These are phyloP conservation scores for Ctenodactylus gundi DNA, from an alignment of 2,113 vertebrate genomes.

Conservation along the genomic window DNA sequence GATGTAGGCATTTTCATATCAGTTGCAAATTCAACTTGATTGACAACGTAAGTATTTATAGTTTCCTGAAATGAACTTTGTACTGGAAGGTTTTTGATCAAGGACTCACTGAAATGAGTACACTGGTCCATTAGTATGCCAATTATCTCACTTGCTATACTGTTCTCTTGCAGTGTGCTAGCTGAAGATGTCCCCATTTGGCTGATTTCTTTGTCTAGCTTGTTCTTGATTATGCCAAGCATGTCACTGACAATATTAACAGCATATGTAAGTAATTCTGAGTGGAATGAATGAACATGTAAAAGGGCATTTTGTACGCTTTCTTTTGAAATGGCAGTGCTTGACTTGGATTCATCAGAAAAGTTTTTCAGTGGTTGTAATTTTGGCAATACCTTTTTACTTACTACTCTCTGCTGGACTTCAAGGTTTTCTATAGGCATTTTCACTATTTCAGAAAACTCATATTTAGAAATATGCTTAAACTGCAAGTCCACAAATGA, in stretches of 20 bases:
- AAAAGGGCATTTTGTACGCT: conserved; percentile 40
- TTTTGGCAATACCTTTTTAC: conserved; percentile 56
- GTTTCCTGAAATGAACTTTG: not conserved
- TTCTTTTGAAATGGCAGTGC: conserved; percentile 37
- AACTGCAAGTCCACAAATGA: conserved; percentile 74
- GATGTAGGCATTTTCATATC: conserved; percentile 3
- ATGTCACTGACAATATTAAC: conserved; percentile 59
- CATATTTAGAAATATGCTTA: conserved; percentile 69
- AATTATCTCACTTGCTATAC: conserved; percentile 65
- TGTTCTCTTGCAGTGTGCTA: conserved; percentile 49
- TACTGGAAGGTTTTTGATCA: conserved; percentile 36
- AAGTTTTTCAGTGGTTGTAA: conserved; percentile 38
- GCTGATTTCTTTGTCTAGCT: conserved; percentile 70
- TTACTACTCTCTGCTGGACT: conserved; percentile 51
- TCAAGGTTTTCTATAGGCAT: conserved; percentile 67
- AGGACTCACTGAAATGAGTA: conserved; percentile 47
- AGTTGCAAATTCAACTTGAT: conserved; percentile 45
- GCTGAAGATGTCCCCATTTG: conserved; percentile 28
- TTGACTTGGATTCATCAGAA: conserved; percentile 42
- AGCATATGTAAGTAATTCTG: conserved; percentile 64
- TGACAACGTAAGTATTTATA: conserved; percentile 59
- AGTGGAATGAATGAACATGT: conserved; percentile 68
- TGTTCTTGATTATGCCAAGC: conserved; percentile 64
- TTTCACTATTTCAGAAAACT: conserved; percentile 75
- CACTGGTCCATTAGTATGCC: conserved; percentile 58